Evolutionary conservation across 2,888 invertebrate species (phyloP).

Genomic region (Rhamphomyia laevipes): DNA sequence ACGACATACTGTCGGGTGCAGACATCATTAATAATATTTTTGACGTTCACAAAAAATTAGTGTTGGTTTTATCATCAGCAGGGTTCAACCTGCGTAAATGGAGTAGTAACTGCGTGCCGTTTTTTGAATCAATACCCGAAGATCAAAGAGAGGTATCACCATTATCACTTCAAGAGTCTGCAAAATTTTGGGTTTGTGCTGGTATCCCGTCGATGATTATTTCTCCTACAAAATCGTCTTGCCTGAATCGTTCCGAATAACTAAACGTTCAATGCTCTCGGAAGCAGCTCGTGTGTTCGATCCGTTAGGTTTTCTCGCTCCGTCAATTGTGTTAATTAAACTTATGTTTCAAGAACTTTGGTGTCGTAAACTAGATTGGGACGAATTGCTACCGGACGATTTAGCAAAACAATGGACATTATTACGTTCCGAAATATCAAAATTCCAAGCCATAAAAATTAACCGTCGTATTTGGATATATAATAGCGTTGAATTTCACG

Average conservation of each 20-base stretch:
- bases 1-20: constrained; percentile 12
- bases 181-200: no score
- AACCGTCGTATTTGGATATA: no score
- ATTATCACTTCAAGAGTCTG: no score
- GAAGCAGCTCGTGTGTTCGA: background rate
- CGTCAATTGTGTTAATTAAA: background rate
- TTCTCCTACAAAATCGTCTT: no score
- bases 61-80: no score
- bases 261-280: background rate
- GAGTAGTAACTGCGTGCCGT: constrained; percentile 5
- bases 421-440: background rate
- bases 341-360: background rate
- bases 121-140: no score
- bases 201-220: no score
- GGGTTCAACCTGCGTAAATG: constrained; percentile 1
- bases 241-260: background rate
- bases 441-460: no score
- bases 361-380: background rate
- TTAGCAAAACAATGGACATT: background rate
- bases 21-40: background rate
- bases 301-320: background rate
- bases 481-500: background rate
- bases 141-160: no score
- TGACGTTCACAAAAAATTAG: no score
- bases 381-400: background rate